Percentiles rank a stretch among this genome's conserved stretches.
phyloP scores from a whole-genome alignment of 2,113 vertebrate species.

The Aptenodytes patagonicus region DNA sequence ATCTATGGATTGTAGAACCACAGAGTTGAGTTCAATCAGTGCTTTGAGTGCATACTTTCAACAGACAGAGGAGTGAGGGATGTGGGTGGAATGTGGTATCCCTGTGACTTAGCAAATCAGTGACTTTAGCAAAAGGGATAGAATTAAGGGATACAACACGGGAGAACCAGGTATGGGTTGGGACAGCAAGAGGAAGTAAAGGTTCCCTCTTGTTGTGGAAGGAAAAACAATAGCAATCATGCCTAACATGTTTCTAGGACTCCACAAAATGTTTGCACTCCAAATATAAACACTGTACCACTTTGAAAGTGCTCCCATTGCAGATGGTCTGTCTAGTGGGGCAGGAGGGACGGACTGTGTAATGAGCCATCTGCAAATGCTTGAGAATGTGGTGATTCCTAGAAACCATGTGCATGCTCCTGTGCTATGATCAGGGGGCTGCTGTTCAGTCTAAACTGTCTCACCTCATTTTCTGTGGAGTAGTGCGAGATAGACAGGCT shows the following conservation, averaged over 20 bases:
- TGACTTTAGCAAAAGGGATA: background rate
- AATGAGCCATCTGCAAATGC: background rate
- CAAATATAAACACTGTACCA: background rate
- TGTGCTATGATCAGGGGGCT: background rate
- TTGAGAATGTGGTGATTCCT: background rate
- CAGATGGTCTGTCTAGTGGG: background rate
- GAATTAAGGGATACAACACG: background rate
- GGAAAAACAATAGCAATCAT: background rate
- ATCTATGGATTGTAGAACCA: background rate
- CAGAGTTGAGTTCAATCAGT: background rate
- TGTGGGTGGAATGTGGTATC: background rate
- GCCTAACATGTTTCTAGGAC: background rate
- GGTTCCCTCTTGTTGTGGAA: background rate
- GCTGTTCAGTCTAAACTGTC: too few species aligned
- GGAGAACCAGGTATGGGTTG: background rate
- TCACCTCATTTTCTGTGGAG: background rate
- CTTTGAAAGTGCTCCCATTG: background rate
- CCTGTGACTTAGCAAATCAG: background rate
- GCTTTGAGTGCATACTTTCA: background rate
- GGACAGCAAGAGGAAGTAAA: background rate
- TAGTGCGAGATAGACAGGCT: background rate
- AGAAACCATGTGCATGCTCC: background rate
- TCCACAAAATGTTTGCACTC: background rate
- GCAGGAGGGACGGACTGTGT: background rate
- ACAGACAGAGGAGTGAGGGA: background rate